Conservation (phyloP, 2,113 vertebrate species). For the Gasterosteus nipponicus region DNA sequence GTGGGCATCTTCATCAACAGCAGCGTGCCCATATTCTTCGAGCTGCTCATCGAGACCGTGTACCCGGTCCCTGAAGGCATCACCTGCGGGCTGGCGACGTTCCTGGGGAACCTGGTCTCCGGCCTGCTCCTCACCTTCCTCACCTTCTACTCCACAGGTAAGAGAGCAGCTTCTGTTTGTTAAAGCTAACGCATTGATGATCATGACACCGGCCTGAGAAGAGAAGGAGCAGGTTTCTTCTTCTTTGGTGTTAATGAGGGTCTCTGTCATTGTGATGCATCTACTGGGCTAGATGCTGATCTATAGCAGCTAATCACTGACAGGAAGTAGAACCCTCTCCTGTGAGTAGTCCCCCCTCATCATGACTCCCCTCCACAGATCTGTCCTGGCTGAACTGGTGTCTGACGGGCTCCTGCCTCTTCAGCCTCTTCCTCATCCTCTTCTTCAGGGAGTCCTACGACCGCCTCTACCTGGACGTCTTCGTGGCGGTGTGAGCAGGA, state of each 20-base stretch:
- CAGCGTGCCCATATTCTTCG: slow-evolving; percentile 96
- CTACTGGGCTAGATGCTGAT: no score
- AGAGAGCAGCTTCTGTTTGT: background rate
- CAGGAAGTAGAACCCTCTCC: no score
- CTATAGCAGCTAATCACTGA: no score
- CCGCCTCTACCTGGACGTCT: slow-evolving; percentile 97
- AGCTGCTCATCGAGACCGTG: slow-evolving; percentile 97
- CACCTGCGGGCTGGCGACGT: slow-evolving; percentile 96
- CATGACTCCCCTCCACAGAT: slow-evolving; percentile 78
- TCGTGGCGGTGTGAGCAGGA: slow-evolving; percentile 88
- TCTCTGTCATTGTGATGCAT: no score
- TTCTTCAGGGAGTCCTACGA: slow-evolving; percentile 98
- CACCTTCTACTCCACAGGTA: slow-evolving; percentile 95
- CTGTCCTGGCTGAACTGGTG: slow-evolving; percentile 99
- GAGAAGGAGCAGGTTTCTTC: no score
- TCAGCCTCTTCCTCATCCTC: slow-evolving; percentile 93
- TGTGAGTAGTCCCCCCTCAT: no score
- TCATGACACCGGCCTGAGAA: no score
- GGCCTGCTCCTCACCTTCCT: slow-evolving; percentile 94
- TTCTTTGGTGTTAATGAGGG: no score
- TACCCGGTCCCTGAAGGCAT: slow-evolving; percentile 99
- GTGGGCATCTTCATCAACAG: slow-evolving; percentile 96
- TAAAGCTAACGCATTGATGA: no score
- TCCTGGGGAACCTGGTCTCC: slow-evolving; percentile 93
- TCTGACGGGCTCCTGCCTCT: slow-evolving; percentile 92